Evolutionary conservation across 2,888 invertebrate genomes (phyloP), one percentile per base, ranked within the genome.

Genomic region (Drosophila nigricruria): DNA sequence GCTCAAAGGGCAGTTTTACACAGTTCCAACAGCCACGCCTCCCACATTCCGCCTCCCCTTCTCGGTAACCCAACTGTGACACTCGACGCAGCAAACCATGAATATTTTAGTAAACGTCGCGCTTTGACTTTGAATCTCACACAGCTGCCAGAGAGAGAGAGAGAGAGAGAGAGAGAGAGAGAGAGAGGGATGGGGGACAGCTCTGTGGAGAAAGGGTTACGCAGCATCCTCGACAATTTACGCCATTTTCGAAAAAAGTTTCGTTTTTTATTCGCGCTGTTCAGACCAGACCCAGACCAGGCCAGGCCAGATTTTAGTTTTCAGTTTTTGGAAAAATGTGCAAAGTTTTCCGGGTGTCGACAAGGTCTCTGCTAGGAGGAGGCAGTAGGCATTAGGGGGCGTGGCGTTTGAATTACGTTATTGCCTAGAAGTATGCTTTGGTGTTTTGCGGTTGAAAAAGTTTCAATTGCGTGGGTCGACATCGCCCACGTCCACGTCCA

Each of bases 391-490:
- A 18, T 30, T 32, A 16, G 58, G 36, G 47, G 27, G 47, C 63
- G 36, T 18, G 36, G 60, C 67, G 36, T 84, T 89, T 85, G 89
- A 85, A 85, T 85, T 77, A 89, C 85, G 88, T 88, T 85, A 89
- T 88, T 85, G 89, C 88, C 85, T 79, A 77, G 82, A 85, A 85
- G 88, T 87, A 89, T 88, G 88, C 73, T 85, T 88, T 85, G 79
- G 88, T 85, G 89, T 85, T 84, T 85, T 85, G 89, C 85, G 85
- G 85, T 85, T 85, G 85, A 75, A 88, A 84, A 85, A 85, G 85
- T 85, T 85, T 85, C 85, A 89, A 85, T 85, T 85, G 88, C 89
- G 88, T 82, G 80, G 88, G 58, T 38, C 20, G n/a, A 9, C 36
- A n/a, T 0, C 65, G 82, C 20, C 49, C 16, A 34, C 50, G 20